Conservation (phyloP, 2,113 vertebrate species). For the Delphinus delphis region DNA sequence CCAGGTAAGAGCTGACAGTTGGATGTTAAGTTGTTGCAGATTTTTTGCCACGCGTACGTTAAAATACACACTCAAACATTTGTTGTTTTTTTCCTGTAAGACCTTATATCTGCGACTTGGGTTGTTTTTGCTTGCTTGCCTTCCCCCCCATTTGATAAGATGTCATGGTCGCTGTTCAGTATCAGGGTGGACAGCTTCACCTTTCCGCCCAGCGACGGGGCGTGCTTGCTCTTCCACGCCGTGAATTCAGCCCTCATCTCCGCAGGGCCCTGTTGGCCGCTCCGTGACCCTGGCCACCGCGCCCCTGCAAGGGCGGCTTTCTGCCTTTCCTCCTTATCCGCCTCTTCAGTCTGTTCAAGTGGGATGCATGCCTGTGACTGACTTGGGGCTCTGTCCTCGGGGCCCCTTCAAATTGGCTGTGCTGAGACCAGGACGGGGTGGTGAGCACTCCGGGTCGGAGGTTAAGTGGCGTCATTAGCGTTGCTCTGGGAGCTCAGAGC, state of each 20-base stretch:
- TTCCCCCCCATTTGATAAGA: rapidly evolving
- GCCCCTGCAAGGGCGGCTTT: not conserved
- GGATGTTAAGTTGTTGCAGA: not conserved
- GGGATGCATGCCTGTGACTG: not conserved
- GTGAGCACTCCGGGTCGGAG: not conserved
- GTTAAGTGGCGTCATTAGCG: not conserved
- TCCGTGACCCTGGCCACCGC: not conserved
- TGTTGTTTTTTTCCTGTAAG: not conserved
- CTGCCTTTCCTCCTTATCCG: not conserved
- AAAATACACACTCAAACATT: not conserved
- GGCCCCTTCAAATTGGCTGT: not conserved
- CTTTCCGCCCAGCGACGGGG: not conserved
- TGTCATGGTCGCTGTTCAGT: rapidly evolving
- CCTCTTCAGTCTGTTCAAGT: not conserved
- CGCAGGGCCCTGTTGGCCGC: not conserved
- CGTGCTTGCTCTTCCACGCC: rapidly evolving
- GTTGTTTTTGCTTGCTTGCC: not conserved
- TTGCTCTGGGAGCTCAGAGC: not conserved
- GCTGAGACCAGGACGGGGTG: not conserved
- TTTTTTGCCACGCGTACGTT: not conserved
- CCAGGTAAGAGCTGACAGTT: not conserved
- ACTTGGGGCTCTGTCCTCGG: not conserved
- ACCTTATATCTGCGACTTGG: rapidly evolving
- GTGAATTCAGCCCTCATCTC: not conserved
- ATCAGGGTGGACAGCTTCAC: rapidly evolving